Conservation (phyloP, 2,113 vertebrate genomes). For the Recurvirostra avosetta region DNA sequence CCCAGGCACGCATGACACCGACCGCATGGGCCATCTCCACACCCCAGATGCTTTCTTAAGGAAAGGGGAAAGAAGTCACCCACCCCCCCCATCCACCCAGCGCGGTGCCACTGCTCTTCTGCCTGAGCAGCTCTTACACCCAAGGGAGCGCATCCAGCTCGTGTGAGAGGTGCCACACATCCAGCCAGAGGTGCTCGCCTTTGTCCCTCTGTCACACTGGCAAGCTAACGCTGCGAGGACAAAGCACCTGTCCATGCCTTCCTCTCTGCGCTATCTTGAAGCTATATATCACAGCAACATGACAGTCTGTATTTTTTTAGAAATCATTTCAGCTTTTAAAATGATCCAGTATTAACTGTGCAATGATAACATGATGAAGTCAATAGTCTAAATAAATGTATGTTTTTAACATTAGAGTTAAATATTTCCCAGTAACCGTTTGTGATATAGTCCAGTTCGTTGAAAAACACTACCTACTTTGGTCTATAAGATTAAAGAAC, state of each 20-base stretch:
- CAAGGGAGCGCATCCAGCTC: neutral
- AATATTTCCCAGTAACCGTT: neutral
- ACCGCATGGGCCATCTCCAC: rapidly evolving
- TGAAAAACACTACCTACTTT: neutral
- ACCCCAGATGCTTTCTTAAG: neutral
- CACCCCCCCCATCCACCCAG: no score
- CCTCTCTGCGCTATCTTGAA: neutral
- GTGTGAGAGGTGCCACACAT: rapidly evolving
- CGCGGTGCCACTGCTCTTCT: rapidly evolving
- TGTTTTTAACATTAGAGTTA: neutral
- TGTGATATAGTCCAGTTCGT: neutral
- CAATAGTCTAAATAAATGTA: neutral
- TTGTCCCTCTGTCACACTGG: neutral
- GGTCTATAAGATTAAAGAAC: neutral
- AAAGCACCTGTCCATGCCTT: neutral
- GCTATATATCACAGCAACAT: neutral
- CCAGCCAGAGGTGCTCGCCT: neutral
- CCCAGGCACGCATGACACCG: rapidly evolving
- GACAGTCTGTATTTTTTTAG: neutral
- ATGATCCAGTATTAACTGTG: neutral
- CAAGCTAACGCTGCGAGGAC: neutral
- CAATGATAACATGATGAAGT: neutral
- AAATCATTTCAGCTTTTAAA: neutral
- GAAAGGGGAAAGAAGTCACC: neutral
- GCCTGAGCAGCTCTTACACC: neutral